phyloP scores from a whole-genome alignment of 2,888 invertebrate species.

The Meloe dianella region DNA sequence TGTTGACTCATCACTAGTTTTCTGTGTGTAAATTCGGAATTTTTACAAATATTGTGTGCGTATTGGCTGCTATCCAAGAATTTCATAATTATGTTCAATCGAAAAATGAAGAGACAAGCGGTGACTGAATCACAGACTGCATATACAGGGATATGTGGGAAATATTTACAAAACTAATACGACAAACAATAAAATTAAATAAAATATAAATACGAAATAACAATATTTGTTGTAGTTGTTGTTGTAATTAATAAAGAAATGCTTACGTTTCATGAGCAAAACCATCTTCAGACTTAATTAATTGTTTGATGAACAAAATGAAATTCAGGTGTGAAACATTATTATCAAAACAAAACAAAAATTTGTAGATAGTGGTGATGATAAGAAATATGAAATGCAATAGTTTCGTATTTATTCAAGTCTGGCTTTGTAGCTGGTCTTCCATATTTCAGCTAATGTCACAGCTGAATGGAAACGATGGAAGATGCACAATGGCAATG shows the following conservation, averaged over 20 bases:
- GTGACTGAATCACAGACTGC: background rate
- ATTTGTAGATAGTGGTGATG: too few relatives aligned
- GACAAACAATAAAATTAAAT: constrained; percentile 30
- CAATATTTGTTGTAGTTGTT: constrained; percentile 9
- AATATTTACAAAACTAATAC: constrained; percentile 10
- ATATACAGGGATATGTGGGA: background rate
- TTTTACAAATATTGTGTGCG: too few relatives aligned
- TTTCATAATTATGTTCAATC: background rate
- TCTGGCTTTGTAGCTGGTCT: constrained; percentile 91
- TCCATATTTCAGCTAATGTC: constrained; percentile 94
- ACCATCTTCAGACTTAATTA: constrained; percentile 44
- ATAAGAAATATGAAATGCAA: background rate
- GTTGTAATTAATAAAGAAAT: constrained; percentile 8
- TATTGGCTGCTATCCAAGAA: background rate
- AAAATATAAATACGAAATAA: constrained; percentile 36
- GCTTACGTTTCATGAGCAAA: constrained; percentile 44
- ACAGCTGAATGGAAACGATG: constrained; percentile 96
- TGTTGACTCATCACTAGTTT: too few relatives aligned
- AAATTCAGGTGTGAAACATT: too few relatives aligned
- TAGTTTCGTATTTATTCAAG: constrained; percentile 71
- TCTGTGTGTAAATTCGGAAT: too few relatives aligned
- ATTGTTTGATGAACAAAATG: too few relatives aligned
- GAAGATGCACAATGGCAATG: constrained; percentile 93
- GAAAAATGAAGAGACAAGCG: background rate
- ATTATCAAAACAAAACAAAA: too few relatives aligned